Percentiles rank a stretch among this genome's conserved stretches.
Evolutionary conservation across 2,797 vertebrate genomes (phyloP).

Genomic region (Acropternis orthonyx): DNA sequence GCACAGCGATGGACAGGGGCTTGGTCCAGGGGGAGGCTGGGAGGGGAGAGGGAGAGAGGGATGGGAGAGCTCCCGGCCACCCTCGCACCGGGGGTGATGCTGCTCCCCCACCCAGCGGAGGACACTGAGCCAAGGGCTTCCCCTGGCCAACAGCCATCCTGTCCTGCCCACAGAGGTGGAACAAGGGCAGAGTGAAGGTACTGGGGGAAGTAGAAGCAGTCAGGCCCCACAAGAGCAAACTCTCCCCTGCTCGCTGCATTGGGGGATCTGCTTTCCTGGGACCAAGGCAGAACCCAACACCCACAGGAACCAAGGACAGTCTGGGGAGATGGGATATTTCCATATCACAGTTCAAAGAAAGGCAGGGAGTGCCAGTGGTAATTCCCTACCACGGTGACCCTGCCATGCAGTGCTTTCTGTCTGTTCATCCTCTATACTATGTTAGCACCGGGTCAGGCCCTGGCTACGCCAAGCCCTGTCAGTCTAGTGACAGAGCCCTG

Average conservation of each 20-base stretch:
- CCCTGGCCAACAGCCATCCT: rapidly evolving
- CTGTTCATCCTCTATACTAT: rapidly evolving
- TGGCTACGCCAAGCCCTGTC: neutral
- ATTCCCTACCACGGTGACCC: neutral
- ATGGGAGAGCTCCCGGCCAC: neutral
- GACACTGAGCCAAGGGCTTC: too few species aligned
- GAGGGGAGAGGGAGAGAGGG: neutral
- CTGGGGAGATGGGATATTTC: neutral
- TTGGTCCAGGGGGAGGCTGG: slow-evolving; percentile 82
- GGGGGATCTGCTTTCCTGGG: neutral
- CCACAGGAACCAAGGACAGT: neutral
- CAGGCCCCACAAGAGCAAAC: rapidly evolving
- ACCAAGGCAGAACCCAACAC: neutral
- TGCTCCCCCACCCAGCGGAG: rapidly evolving
- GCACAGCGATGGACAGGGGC: slow-evolving; percentile 80
- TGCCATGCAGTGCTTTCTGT: neutral
- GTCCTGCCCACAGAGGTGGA: rapidly evolving
- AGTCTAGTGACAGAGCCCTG: too few species aligned
- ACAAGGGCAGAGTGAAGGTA: rapidly evolving
- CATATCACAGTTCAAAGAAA: neutral
- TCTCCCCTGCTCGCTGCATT: rapidly evolving
- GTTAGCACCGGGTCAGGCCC: neutral
- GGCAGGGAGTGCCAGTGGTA: rapidly evolving
- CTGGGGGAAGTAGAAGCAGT: neutral
- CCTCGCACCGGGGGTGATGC: neutral